phyloP scores from a whole-genome alignment of 2,113 vertebrate genomes.

The Nycticryphes semicollaris region DNA sequence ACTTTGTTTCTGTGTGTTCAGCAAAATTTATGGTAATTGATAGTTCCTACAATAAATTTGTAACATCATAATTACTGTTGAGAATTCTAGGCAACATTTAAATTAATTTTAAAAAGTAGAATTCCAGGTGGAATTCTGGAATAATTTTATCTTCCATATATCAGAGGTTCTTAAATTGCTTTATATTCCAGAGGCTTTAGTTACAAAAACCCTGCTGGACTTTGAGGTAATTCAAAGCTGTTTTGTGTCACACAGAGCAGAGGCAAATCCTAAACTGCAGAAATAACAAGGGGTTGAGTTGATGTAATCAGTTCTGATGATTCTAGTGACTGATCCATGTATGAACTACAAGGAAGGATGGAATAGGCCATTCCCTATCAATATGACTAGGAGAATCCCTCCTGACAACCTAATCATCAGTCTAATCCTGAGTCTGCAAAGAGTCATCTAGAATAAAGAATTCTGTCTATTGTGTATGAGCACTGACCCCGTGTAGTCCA shows the following conservation, averaged over 20 bases:
- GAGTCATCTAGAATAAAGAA: not conserved
- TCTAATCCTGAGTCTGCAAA: not conserved
- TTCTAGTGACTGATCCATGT: not conserved
- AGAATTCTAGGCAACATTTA: not conserved
- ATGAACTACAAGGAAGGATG: not conserved
- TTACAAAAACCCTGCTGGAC: not conserved
- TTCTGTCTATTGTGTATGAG: not conserved
- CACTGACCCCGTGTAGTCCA: not conserved
- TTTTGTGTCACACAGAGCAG: not conserved
- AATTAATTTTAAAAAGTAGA: not conserved
- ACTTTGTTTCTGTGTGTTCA: not conserved
- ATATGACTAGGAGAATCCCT: not conserved
- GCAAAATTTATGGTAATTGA: not conserved
- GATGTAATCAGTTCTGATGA: not conserved
- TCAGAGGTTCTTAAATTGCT: not conserved
- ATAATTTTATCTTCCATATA: not conserved
- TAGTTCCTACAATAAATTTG: not conserved
- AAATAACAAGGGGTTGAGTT: not conserved
- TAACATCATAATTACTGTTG: not conserved
- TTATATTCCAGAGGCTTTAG: not conserved
- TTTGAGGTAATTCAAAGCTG: not conserved
- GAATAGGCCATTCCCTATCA: not conserved
- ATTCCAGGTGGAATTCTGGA: not conserved
- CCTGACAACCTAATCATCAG: not conserved
- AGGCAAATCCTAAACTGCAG: not conserved